Conservation (phyloP, 2,797 vertebrate species). For the Sus cebifrons region DNA sequence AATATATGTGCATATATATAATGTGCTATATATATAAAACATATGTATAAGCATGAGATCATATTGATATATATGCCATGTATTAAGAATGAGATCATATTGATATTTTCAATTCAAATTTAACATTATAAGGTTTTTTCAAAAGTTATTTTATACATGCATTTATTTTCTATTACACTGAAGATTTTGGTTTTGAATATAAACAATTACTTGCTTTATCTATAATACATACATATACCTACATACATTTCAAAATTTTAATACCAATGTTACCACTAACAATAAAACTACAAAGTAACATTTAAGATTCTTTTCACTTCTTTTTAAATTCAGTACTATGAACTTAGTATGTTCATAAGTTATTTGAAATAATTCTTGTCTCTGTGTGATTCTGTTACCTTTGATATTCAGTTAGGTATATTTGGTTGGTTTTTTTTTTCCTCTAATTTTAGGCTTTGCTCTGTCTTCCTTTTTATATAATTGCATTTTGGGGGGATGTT, state of each 20-base stretch:
- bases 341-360: background rate
- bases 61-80: background rate
- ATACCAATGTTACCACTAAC: background rate
- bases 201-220: conserved; percentile 54
- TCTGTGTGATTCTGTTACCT: conserved; percentile 18
- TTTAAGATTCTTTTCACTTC: conserved; percentile 53
- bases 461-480: conserved; percentile 22
- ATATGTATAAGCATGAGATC: background rate
- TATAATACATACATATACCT: background rate
- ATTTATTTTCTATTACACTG: conserved; percentile 6
- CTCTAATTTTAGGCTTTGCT: conserved; percentile 8
- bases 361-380: conserved; percentile 55
- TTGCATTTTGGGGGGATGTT: background rate
- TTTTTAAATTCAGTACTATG: conserved; percentile 41
- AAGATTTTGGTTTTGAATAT: conserved; percentile 29
- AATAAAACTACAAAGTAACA: conserved; percentile 29
- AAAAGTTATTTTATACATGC: conserved; percentile 8
- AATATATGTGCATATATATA: background rate
- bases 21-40: background rate
- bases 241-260: conserved; percentile 17
- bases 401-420: conserved; percentile 7
- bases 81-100: background rate
- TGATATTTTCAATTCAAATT: conserved; percentile 54
- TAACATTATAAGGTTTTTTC: background rate
- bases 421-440: background rate